These are phyloP conservation scores for Acanthopagrus latus DNA, from an alignment of 2,797 vertebrate genomes.

Conservation along the genomic window DNA sequence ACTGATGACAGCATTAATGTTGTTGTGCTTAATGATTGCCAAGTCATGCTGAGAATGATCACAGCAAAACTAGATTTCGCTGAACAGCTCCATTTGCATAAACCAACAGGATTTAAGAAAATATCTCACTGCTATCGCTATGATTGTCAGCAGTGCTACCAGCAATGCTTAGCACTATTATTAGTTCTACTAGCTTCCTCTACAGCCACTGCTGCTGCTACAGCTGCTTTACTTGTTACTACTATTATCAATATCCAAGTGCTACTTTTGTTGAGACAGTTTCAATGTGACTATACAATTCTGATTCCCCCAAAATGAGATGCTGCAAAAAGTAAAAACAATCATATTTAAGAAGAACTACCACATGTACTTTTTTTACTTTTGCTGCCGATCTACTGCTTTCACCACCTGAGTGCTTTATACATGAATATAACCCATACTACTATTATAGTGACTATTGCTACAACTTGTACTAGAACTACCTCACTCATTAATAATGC, in stretches of 20 bases:
- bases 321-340: no score
- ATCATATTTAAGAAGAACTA: no score
- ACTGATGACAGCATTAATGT: neutral
- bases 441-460: neutral
- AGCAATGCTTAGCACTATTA: neutral
- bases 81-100: neutral
- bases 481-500: neutral
- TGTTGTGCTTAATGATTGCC: slow-evolving; percentile 7
- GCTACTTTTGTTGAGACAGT: no score
- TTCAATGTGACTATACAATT: no score
- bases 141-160: neutral
- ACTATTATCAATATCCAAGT: no score
- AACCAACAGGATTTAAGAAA: neutral
- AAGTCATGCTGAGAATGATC: slow-evolving; percentile 5
- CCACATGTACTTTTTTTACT: neutral
- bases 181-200: no score
- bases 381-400: neutral
- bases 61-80: slow-evolving; percentile 1
- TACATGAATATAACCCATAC: neutral
- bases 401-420: neutral
- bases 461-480: neutral
- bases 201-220: neutral
- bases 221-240: neutral
- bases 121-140: no score
- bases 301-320: no score